Conservation (phyloP, 2,113 vertebrate genomes). For the Pelecanus crispus region DNA sequence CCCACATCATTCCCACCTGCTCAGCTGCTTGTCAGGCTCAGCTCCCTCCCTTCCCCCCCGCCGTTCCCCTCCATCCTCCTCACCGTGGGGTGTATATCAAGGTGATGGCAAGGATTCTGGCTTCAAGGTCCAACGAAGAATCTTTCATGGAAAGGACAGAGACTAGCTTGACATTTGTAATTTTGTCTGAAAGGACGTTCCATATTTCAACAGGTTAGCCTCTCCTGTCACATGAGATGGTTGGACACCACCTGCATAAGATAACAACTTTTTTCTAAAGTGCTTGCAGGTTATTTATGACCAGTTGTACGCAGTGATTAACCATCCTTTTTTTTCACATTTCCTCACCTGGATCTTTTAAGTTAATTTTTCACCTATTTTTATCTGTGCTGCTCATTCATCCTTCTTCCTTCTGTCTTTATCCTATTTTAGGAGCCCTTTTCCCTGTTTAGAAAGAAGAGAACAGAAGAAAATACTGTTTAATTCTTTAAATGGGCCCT, state of each 20-base stretch:
- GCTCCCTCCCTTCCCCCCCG: neutral
- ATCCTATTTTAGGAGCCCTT: neutral
- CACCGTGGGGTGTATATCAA: neutral
- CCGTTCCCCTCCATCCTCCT: neutral
- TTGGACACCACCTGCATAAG: neutral
- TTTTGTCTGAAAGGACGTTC: neutral
- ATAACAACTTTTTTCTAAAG: neutral
- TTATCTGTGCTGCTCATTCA: neutral
- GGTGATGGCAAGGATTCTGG: neutral
- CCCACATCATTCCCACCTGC: fast-evolving
- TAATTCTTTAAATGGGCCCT: neutral
- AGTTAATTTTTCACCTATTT: neutral
- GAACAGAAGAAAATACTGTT: neutral
- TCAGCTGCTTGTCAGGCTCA: neutral
- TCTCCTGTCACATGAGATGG: neutral
- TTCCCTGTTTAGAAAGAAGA: neutral
- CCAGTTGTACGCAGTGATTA: neutral
- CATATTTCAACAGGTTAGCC: neutral
- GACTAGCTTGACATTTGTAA: neutral
- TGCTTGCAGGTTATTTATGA: neutral
- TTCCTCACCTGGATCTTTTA: neutral
- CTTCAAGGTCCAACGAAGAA: neutral
- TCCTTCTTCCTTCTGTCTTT: neutral
- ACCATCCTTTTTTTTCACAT: neutral
- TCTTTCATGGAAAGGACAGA: neutral